These are phyloP conservation scores for Amphipoea lucens DNA, from an alignment of 2,888 invertebrate species.

Conservation along the genomic window DNA sequence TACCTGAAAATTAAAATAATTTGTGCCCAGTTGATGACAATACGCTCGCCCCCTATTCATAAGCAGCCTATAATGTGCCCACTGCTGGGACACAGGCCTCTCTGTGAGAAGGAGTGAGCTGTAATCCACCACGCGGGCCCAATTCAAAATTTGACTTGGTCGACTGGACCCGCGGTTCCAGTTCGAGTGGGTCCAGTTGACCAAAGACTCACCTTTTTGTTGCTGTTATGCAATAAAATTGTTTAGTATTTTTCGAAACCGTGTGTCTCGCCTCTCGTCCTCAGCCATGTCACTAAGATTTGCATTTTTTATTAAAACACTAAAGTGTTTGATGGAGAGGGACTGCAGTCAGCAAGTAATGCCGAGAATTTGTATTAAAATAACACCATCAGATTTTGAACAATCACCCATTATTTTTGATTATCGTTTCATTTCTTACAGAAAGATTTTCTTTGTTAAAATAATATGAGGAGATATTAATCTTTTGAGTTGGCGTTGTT, in stretches of 20 bases:
- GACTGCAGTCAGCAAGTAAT: conserved; percentile 20
- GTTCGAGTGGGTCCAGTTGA: too few relatives aligned
- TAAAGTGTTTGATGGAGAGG: conserved; percentile 37
- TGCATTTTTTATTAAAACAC: conserved; percentile 58
- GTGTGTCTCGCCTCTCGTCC: conserved; percentile 12
- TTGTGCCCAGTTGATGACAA: not conserved
- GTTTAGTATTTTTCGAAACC: not conserved
- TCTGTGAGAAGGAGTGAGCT: not conserved
- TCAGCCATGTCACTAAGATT: conserved; percentile 45
- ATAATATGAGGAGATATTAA: conserved; percentile 10
- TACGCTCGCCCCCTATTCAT: not conserved
- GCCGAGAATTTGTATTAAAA: conserved; percentile 43
- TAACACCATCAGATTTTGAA: conserved; percentile 18
- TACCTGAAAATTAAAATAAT: too few relatives aligned
- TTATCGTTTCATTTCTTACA: conserved; percentile 13
- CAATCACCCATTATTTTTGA: conserved; percentile 32
- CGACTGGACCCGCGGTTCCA: too few relatives aligned
- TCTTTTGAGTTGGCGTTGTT: conserved; percentile 10
- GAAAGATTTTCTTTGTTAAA: conserved; percentile 19
- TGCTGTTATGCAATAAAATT: not conserved
- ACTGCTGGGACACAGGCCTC: not conserved
- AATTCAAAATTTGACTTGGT: too few relatives aligned
- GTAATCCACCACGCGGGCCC: not conserved
- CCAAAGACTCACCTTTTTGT: too few relatives aligned
- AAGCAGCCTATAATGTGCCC: too few relatives aligned